Conservation (phyloP, 2,888 invertebrate species). For the Pycnomerus fuliginosus region DNA sequence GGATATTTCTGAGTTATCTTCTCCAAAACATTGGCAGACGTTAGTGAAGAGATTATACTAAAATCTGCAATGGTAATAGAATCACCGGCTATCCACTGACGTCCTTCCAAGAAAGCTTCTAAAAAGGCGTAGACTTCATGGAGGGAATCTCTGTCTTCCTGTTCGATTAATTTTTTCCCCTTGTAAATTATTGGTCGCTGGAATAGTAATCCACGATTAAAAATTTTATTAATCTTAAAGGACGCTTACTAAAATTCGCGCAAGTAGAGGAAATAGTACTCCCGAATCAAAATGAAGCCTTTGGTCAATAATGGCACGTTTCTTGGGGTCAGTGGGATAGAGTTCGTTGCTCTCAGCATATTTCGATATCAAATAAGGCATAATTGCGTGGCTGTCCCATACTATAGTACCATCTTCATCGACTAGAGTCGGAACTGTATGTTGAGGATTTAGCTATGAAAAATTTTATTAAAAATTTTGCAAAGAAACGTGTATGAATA, state of each 20-base stretch:
- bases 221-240: not conserved
- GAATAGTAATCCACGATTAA: too few relatives aligned
- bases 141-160: constrained; percentile 5
- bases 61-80: constrained; percentile 38
- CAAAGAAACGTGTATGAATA: constrained; percentile 34
- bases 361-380: constrained; percentile 61
- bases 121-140: constrained; percentile 48
- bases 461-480: too few relatives aligned
- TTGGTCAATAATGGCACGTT: constrained; percentile 57
- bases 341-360: constrained; percentile 58
- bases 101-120: constrained; percentile 53
- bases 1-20: constrained; percentile 8
- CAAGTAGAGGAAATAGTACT: constrained; percentile 56
- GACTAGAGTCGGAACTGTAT: constrained; percentile 61
- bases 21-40: constrained; percentile 25
- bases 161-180: constrained; percentile 15
- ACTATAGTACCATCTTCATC: constrained; percentile 54
- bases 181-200: constrained; percentile 26
- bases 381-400: constrained; percentile 68
- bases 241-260: constrained; percentile 55
- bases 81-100: constrained; percentile 29
- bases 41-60: constrained; percentile 22
- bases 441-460: constrained; percentile 63
- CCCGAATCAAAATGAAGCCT: constrained; percentile 58
- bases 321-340: constrained; percentile 56